Percentiles rank a stretch among this genome's conserved stretches.
These are phyloP conservation scores for Podocnemis expansa DNA, from an alignment of 2,113 vertebrate species.

Conservation along the genomic window DNA sequence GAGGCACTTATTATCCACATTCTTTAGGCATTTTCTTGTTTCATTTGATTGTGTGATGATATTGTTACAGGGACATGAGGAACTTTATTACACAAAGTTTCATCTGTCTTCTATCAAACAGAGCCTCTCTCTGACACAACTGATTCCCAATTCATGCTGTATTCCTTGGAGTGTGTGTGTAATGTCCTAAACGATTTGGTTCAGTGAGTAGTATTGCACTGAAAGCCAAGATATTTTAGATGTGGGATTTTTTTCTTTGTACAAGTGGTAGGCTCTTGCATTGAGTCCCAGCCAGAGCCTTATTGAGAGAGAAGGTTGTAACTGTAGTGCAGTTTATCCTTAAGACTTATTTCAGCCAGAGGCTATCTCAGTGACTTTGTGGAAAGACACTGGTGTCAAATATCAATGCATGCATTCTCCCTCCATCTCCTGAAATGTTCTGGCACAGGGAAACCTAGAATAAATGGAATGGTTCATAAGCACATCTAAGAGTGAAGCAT, in stretches of 20 bases:
- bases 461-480: not conserved
- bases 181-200: not conserved
- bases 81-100: slow-evolving; percentile 75
- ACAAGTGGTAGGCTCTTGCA: not conserved
- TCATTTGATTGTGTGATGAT: slow-evolving; percentile 80
- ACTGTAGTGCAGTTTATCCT: not conserved
- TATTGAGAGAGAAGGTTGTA: not conserved
- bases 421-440: not conserved
- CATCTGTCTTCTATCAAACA: slow-evolving; percentile 46
- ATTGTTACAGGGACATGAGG: slow-evolving; percentile 68
- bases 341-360: not conserved
- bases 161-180: not conserved
- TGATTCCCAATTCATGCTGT: slow-evolving; percentile 9
- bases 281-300: not conserved
- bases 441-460: not conserved
- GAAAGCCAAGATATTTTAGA: not conserved
- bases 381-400: not conserved
- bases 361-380: not conserved
- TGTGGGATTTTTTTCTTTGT: not conserved
- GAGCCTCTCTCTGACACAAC: slow-evolving; percentile 59
- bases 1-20: slow-evolving; percentile 74
- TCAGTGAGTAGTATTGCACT: not conserved
- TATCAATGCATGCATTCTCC: not conserved
- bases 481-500: not conserved
- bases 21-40: slow-evolving; percentile 71